phyloP scores from a whole-genome alignment of 1,140 invertebrate genomes.

The Halesus radiatus region DNA sequence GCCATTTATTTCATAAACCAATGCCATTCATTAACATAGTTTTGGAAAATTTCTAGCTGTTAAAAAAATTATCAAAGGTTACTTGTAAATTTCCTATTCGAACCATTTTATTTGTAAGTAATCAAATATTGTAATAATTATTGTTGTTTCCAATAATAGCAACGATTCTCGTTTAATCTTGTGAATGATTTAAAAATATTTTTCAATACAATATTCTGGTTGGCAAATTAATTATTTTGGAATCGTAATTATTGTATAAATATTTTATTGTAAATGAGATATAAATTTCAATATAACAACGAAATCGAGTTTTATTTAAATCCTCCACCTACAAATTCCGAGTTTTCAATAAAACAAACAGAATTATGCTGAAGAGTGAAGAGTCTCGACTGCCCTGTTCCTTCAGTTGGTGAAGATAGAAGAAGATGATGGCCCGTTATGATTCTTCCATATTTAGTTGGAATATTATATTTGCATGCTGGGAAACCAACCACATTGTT shows the following conservation, averaged over 20 bases:
- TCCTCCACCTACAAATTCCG: background rate
- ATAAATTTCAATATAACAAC: constrained; percentile 40
- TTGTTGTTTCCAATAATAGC: constrained; percentile 7
- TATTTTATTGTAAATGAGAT: constrained; percentile 36
- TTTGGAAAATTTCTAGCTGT: constrained; percentile 15
- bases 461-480: too few species aligned
- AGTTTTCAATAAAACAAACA: background rate
- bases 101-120: background rate
- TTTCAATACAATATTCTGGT: constrained; percentile 45
- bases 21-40: background rate
- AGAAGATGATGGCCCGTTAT: too few species aligned
- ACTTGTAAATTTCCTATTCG: constrained; percentile 10
- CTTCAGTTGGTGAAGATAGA: too few species aligned
- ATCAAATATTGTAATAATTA: background rate
- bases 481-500: too few species aligned
- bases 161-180: too few species aligned
- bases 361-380: too few species aligned
- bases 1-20: constrained; percentile 10
- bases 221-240: constrained; percentile 62
- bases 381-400: too few species aligned
- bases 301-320: constrained; percentile 26
- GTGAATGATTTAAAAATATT: constrained; percentile 14
- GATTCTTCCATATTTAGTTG: too few species aligned
- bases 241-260: constrained; percentile 27
- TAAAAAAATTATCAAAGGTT: constrained; percentile 11